These are phyloP conservation scores for Stomatorhinus ivindoensis DNA, from an alignment of 2,113 vertebrate genomes.

Conservation along the genomic window DNA sequence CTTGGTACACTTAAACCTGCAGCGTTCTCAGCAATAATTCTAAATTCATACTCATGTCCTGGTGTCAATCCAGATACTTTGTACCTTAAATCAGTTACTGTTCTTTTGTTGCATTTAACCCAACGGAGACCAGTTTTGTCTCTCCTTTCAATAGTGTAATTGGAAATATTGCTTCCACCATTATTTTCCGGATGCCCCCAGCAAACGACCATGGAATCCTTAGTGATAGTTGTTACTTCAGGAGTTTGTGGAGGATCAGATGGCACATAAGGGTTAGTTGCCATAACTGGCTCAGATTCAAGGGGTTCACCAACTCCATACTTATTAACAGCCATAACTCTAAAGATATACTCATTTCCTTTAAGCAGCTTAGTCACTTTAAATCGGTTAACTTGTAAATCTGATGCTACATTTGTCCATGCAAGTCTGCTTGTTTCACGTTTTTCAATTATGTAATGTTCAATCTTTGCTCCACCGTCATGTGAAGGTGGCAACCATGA, in stretches of 20 bases:
- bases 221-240: conserved; percentile 88
- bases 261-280: conserved; percentile 80
- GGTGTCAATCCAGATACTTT: conserved; percentile 87
- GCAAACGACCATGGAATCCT: conserved; percentile 94
- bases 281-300: conserved; percentile 82
- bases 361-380: conserved; percentile 93
- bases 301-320: conserved; percentile 87
- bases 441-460: conserved; percentile 88
- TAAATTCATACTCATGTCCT: conserved; percentile 93
- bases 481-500: conserved; percentile 89
- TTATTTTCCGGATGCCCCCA: conserved; percentile 93
- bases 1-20: conserved; percentile 89
- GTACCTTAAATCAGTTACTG: conserved; percentile 82
- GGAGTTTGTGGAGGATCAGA: conserved; percentile 85
- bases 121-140: conserved; percentile 91
- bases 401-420: conserved; percentile 89
- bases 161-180: conserved; percentile 88
- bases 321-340: conserved; percentile 98
- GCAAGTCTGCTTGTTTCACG: conserved; percentile 94
- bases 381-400: conserved; percentile 83
- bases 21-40: conserved; percentile 88
- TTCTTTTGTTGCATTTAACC: conserved; percentile 94
- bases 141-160: conserved; percentile 86
- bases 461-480: conserved; percentile 91
- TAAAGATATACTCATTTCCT: conserved; percentile 95